Base-by-base conservation (phyloP, 2,888 invertebrate genomes). In the Chesias legatella region DNA sequence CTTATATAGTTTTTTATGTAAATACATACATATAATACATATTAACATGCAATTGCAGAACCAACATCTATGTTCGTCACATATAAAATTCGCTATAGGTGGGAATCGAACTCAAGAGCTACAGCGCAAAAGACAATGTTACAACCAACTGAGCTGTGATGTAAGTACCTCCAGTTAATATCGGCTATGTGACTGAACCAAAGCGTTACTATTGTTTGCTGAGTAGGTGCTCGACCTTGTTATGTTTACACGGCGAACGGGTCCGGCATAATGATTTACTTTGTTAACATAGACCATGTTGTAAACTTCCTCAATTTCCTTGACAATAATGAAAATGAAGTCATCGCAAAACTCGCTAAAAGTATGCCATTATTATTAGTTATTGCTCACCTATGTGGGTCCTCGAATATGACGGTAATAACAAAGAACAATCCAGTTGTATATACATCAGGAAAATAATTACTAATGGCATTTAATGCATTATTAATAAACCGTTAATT, bases 201-300 rank as follows among this genome's bases (percentile, higher is more conserved):
- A 56, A 53, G 53, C 34, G 27, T 31, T 35, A 54, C 50, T 61
- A 60, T 62, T 63, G 61, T 60, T 56, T 36, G 38, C 50, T 36
- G 49, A 57, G 24, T 35, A 53, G 55, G 50, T 47, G 49, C 41
- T 51, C 58, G 63, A 56, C 67, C 70, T 71, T 73, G 63, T 22
- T 25, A 36, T 56, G 61, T 65, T 63, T 65, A 63, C 65, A 56
- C 46, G 51, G 45, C 51, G 49, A 57, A 53, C 63, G 45, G 39
- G 48, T 61, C 56, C 38, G 53, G 48, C 60, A 60, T 58, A 50
- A 51, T 71, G 67, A 73, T 69, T 67, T 67, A 73, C 70, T 63
- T 60, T 66, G 62, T 65, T 62, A 64, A 56, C 62, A 61, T 37
- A 51, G 46, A 50, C 46, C 38, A 44, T 48, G 45, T 49, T 39